A percentile compares a stretch with the other conserved stretches of the same genome.
phyloP scores from a whole-genome alignment of 2,797 vertebrate genomes.

The Streptopelia turtur region DNA sequence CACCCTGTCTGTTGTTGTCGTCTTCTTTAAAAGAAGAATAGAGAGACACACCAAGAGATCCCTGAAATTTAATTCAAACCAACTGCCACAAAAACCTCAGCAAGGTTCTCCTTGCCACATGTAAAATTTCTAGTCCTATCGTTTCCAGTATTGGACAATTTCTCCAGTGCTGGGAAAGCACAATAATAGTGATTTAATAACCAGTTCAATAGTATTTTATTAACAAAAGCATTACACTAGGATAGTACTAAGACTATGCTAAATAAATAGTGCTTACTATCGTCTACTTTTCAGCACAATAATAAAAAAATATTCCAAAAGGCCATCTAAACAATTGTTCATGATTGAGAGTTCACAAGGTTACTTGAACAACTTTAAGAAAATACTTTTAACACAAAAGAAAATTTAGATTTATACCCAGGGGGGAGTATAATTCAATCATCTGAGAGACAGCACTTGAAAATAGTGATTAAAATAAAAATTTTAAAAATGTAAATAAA shows the following conservation, averaged over 20 bases:
- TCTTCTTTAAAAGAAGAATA: slow-evolving; percentile 11
- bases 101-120: background rate
- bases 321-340: background rate
- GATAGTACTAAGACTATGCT: background rate
- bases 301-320: background rate
- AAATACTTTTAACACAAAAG: background rate
- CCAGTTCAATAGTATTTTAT: background rate
- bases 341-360: background rate
- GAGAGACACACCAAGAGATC: slow-evolving; percentile 29
- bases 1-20: background rate
- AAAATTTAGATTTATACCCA: slow-evolving; percentile 30
- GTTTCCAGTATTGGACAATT: background rate
- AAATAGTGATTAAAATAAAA: background rate
- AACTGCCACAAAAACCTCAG: slow-evolving; percentile 20
- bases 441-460: background rate
- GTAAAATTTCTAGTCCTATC: background rate
- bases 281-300: background rate
- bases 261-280: background rate
- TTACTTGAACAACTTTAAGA: background rate
- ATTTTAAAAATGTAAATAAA: background rate
- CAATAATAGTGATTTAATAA: slow-evolving; percentile 20
- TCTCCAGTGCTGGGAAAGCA: background rate
- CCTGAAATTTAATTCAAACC: slow-evolving; percentile 45
- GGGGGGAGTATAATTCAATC: background rate
- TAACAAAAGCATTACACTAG: background rate